Evolutionary conservation across 2,113 vertebrate species (phyloP).

Genomic region (Oncorhynchus nerka): DNA sequence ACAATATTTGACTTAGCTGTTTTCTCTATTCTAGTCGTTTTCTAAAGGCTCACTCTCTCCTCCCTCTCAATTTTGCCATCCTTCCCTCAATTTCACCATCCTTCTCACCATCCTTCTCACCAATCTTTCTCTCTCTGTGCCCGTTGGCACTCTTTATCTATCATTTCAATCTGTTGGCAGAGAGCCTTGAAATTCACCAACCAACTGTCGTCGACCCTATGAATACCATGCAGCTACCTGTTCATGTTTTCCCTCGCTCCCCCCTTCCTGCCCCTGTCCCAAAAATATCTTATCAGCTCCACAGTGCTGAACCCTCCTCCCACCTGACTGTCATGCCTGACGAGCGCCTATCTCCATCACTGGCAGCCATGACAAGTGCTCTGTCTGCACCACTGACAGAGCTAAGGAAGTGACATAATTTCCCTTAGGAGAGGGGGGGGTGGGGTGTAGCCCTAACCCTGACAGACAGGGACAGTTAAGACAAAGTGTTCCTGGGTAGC

Average conservation of each 20-base stretch:
- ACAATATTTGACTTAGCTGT: background rate
- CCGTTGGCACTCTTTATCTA: conserved; percentile 52
- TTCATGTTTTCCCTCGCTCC: background rate
- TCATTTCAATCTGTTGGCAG: conserved; percentile 61
- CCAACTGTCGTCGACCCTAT: conserved; percentile 4
- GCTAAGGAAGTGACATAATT: conserved; percentile 73
- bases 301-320: conserved; percentile 38
- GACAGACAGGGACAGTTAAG: conserved; percentile 62
- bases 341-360: conserved; percentile 32
- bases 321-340: conserved; percentile 14
- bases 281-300: conserved; percentile 38
- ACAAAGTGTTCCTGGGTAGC: conserved; percentile 57
- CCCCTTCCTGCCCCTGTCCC: background rate
- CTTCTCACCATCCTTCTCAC: background rate
- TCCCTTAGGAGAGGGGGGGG: conserved; percentile 56
- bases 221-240: background rate
- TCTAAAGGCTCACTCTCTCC: conserved; percentile 1
- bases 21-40: background rate
- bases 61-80: conserved; percentile 11
- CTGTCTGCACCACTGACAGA: conserved; percentile 44
- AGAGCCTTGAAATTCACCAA: conserved; percentile 58
- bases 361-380: conserved; percentile 55
- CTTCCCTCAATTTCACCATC: conserved; percentile 25
- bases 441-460: conserved; percentile 38
- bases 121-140: conserved; percentile 44